Evolutionary conservation across 2,113 vertebrate species (phyloP), one percentile per base, ranked within the genome.

Genomic region (Penelope pileata): DNA sequence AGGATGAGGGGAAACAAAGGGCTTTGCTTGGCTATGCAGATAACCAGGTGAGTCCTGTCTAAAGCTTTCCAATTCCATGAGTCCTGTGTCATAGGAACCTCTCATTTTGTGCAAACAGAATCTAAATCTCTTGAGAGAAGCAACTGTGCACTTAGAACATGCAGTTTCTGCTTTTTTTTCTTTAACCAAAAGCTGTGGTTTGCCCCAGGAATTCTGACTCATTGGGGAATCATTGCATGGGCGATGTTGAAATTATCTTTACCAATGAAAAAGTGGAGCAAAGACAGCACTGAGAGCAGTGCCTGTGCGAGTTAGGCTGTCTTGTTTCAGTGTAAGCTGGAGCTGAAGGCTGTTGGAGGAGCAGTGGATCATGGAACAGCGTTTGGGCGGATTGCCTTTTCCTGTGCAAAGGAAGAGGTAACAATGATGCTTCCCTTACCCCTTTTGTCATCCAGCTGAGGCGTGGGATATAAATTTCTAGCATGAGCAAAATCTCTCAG

Each of bases 321-420:
- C 17, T 43, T 7, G 45, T 43, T n/a, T 5, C 92, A 99, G 99
- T 99, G 99, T 89, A 99, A 99, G 88, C 88, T 99, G 95, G 99
- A 99, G 95, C 96, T 99, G 27, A 95, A 93, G 54, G 95, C 97
- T 21, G 95, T 99, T 4, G 88, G 96, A 7, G 97, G 96, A 60
- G 34, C 90, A 0, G 98, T 99, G 69, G 98, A 99, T 83, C 99
- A 99, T 18, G 99, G 98, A 40, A 98, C 99, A 19, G 99, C 99
- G 0, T 99, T 99, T 90, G 99, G 99, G 14, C 98, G 99, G 83
- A 98, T 99, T 27, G 99, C 99, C 16, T 99, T 99, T 96, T 99
- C 99, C 94, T 99, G 99, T 54, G 98, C 99, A 14, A 97, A 98
- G 50, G 98, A 98, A 30, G 98, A 99, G 98, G 99, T 99, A 87